Base-by-base conservation (phyloP, 35 echinoderm and acorn worm genomes). In the Acanthaster planci region DNA sequence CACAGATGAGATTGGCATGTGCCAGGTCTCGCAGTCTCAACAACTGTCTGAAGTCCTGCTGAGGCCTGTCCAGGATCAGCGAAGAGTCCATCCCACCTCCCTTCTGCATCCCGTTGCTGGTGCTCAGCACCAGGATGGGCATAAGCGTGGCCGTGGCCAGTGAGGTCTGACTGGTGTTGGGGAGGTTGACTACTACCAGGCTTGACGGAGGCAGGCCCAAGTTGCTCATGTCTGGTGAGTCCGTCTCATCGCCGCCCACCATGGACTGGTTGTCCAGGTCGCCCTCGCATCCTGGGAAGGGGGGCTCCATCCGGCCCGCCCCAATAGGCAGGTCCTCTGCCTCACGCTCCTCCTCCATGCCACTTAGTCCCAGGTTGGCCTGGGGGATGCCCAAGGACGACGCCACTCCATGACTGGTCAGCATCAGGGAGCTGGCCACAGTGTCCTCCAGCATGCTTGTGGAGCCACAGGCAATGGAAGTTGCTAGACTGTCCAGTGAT, bases 1-100 rank as follows among this genome's bases (percentile, higher is more conserved):
- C 89, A 68, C 88, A 91, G 38, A 99, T 99, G 16, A 99, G 85
- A 80, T 89, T 99, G 47, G 96, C 96, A 53, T 99, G 96, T 27
- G 96, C 96, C 32, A 97, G 77, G 29, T 97, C 90, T 51, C 91
- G 68, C 2, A 97, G 82, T 42, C 89, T 87, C 31, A 95, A 56
- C 40, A 90, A 78, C 77, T 86, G 89, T 34, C 64, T 72, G 26
- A 72, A 72, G 64, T 72, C 64, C 64, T 72, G 64, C 34, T 72
- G 64, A 10, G 64, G 64, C 26, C 64, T 26, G 34, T 72, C 64
- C 34, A 72, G 64, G 14, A 72, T 21, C 64, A 72, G 88, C 55
- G 10, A 87, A n/a, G 68, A 77, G 8, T 84, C 57, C 37, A 84
- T 81, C 52, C 79, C 55, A 18, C 55, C 82, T 78, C 80, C 91